Evolutionary conservation across 1,140 invertebrate genomes (phyloP).

Genomic region (Melanaphis sacchari): DNA sequence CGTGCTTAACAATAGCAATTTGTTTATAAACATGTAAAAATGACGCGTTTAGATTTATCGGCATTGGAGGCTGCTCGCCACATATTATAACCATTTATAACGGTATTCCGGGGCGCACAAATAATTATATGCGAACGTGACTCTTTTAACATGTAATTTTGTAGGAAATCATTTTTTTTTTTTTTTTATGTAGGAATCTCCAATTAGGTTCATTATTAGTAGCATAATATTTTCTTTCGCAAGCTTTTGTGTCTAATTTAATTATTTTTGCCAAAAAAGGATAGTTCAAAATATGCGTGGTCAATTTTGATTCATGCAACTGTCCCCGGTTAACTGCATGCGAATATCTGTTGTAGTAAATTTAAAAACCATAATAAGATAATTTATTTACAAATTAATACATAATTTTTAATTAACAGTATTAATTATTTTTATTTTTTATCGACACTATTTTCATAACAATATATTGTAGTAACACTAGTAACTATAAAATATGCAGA

Average conservation of each 20-base stretch:
- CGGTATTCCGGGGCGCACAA: constrained; percentile 29
- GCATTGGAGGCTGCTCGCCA: constrained; percentile 14
- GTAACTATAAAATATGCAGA: not conserved
- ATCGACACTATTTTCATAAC: no score
- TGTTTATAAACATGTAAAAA: constrained; percentile 44
- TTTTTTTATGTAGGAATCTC: not conserved
- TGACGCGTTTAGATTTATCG: constrained; percentile 39
- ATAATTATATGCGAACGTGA: constrained; percentile 48
- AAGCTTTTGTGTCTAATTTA: not conserved
- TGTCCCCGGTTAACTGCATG: not conserved
- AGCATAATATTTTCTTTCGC: not conserved
- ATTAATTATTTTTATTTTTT: no score
- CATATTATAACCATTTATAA: constrained; percentile 42
- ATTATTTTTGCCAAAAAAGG: not conserved
- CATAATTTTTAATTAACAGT: not conserved
- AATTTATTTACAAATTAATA: not conserved
- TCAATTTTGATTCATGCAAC: not conserved
- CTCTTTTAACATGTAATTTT: constrained; percentile 46
- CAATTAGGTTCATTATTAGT: constrained; percentile 23
- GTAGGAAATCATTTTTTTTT: constrained; percentile 4
- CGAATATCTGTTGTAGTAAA: not conserved
- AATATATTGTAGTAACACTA: not conserved
- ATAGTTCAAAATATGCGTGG: not conserved
- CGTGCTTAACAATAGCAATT: constrained; percentile 26
- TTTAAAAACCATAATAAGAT: not conserved